Evolutionary conservation across 2,888 invertebrate species (phyloP).

Genomic region (Invenusta paracnida): DNA sequence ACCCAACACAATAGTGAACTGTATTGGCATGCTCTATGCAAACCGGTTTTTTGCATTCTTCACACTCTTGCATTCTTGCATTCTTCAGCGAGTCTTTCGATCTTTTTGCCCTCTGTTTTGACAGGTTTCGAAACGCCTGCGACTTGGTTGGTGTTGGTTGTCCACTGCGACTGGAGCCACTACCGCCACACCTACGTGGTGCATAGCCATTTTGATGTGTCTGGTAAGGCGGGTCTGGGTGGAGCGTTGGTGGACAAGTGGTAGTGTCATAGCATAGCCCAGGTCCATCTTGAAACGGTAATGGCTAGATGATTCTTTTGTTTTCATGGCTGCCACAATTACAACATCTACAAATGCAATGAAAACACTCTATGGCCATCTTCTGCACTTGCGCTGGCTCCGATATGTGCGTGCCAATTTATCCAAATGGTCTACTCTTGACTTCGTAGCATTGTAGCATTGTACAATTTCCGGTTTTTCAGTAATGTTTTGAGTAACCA

Average conservation of each 20-base stretch:
- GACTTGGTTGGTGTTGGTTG: not conserved
- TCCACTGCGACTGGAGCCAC: not conserved
- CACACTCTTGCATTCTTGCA: not conserved
- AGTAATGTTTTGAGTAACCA: too few relatives aligned
- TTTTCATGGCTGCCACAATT: conserved; percentile 23
- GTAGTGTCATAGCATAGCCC: not conserved
- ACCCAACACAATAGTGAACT: conserved; percentile 10
- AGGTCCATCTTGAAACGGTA: conserved; percentile 31
- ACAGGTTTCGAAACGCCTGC: not conserved
- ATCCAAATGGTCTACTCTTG: conserved; percentile 12
- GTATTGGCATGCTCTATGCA: conserved; percentile 1
- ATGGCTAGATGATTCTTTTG: not conserved
- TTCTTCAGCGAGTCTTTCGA: not conserved
- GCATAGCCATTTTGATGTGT: not conserved
- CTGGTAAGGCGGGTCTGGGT: not conserved
- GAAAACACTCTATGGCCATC: conserved; percentile 30
- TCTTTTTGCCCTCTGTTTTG: not conserved
- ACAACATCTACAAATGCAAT: not conserved
- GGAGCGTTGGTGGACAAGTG: conserved; percentile 3
- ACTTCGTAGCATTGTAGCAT: conserved; percentile 9
- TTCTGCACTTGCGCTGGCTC: conserved; percentile 20
- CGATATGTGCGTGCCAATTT: not conserved
- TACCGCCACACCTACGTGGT: not conserved
- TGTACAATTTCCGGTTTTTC: conserved; percentile 7
- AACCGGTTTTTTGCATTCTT: not conserved